phyloP scores from a whole-genome alignment of 2,797 vertebrate species.

The Florisuga fusca region DNA sequence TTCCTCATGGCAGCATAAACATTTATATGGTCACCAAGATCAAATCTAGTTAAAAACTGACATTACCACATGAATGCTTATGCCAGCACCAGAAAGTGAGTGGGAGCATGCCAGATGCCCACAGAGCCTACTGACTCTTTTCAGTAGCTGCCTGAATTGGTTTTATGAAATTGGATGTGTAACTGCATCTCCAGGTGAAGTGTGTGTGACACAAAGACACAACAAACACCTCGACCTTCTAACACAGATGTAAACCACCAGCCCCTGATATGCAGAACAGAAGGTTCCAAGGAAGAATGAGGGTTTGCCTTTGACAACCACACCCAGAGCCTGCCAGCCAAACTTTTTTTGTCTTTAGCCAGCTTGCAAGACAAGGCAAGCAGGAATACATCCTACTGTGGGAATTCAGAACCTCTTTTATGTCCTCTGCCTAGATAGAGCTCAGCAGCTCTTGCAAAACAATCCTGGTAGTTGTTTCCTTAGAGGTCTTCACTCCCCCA shows the following conservation, averaged over 20 bases:
- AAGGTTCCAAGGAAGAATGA: conserved; percentile 39
- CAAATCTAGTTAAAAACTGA: conserved; percentile 18
- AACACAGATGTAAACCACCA: conserved; percentile 24
- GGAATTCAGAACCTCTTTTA: not conserved
- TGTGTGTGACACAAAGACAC: not conserved
- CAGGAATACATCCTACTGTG: conserved; percentile 7
- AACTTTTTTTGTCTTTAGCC: conserved; percentile 13
- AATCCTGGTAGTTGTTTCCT: not conserved
- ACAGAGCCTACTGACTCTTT: conserved; percentile 11
- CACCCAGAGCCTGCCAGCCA: conserved; percentile 52
- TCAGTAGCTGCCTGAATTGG: conserved; percentile 1
- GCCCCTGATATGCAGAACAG: not conserved
- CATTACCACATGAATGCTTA: not conserved
- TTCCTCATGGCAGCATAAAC: not conserved
- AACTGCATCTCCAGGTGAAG: conserved; percentile 31
- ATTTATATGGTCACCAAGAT: not conserved
- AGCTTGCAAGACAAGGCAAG: conserved; percentile 60
- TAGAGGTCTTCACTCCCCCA: not conserved
- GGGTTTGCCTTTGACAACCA: not conserved
- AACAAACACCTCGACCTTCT: conserved; percentile 19
- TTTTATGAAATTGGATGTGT: conserved; percentile 11
- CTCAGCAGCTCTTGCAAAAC: not conserved
- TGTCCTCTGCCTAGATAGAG: not conserved
- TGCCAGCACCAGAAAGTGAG: not conserved
- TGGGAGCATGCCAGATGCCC: not conserved